phyloP scores from a whole-genome alignment of 2,113 vertebrate genomes.

The Thalassarche chlororhynchos region DNA sequence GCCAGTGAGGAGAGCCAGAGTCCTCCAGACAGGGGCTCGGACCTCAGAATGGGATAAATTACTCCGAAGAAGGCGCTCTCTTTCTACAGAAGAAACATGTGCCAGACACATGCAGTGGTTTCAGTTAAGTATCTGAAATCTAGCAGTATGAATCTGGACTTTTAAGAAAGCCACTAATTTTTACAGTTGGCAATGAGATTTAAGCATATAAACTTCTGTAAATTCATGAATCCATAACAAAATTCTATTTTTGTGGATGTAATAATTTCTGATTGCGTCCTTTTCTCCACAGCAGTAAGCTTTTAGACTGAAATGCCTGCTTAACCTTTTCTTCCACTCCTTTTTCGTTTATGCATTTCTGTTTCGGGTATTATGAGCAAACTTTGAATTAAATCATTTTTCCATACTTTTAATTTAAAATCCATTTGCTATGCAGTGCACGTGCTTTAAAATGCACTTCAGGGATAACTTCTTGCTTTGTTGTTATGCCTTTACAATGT shows the following conservation, averaged over 20 bases:
- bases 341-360: background rate
- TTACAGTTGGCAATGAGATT: background rate
- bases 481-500: background rate
- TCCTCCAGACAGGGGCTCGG: background rate
- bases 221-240: background rate
- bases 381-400: background rate
- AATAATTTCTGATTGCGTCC: background rate
- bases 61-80: background rate
- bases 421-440: background rate
- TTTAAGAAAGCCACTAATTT: background rate
- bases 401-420: background rate
- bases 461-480: background rate
- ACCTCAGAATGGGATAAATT: background rate
- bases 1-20: background rate
- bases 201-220: background rate
- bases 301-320: background rate
- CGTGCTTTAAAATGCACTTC: background rate
- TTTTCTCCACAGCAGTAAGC: background rate
- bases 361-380: background rate
- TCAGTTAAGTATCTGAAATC: background rate
- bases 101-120: background rate
- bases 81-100: background rate
- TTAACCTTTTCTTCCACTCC: background rate
- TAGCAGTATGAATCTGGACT: background rate
- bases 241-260: background rate